Evolutionary conservation across 23 tunicate genomes (phyloP).

Genomic region (Styela clava): DNA sequence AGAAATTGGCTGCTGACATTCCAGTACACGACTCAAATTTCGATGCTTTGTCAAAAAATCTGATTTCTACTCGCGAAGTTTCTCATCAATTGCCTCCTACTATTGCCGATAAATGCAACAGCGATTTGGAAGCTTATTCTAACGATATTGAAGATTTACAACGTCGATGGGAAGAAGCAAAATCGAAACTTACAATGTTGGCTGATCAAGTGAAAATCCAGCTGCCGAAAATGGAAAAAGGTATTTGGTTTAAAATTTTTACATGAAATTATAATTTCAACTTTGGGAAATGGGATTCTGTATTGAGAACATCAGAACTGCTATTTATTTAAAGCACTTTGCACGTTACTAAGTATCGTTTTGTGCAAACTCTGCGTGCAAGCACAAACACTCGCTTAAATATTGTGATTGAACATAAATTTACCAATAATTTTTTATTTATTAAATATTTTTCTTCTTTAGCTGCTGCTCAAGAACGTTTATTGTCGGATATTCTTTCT

Average conservation of each 20-base stretch:
- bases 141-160: slow-evolving; percentile 27
- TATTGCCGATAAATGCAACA: slow-evolving; percentile 11
- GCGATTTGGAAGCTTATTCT: slow-evolving; percentile 30
- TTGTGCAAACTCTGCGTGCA: too few species aligned
- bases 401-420: too few species aligned
- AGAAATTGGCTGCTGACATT: slow-evolving; percentile 29
- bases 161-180: slow-evolving; percentile 52
- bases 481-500: slow-evolving; percentile 29
- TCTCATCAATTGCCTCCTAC: slow-evolving; percentile 53
- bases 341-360: too few species aligned
- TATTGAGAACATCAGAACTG: too few species aligned
- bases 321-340: too few species aligned
- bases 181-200: slow-evolving; percentile 21
- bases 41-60: slow-evolving; percentile 41
- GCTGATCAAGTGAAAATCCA: slow-evolving; percentile 12
- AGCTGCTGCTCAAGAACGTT: slow-evolving; percentile 41
- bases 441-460: not conserved
- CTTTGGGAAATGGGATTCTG: too few species aligned
- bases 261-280: too few species aligned
- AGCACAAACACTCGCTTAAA: too few species aligned
- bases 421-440: too few species aligned
- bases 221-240: slow-evolving; percentile 26
- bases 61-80: slow-evolving; percentile 43
- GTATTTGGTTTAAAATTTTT: not conserved
- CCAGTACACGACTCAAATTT: slow-evolving; percentile 46